phyloP scores from a whole-genome alignment of 2,888 invertebrate species.

The Lasius fuliginosus region DNA sequence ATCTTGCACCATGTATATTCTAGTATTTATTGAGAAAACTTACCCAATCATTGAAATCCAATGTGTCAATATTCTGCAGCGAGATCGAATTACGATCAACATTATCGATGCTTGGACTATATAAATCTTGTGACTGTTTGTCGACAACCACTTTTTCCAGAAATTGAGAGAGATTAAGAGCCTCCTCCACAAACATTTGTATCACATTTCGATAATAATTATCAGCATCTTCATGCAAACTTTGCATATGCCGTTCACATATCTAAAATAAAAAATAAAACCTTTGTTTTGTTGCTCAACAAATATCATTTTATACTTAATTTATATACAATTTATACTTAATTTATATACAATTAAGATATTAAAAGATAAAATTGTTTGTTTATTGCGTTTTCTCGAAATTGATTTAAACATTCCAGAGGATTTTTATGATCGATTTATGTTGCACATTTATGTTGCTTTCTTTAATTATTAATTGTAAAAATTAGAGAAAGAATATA shows the following conservation, averaged over 20 bases:
- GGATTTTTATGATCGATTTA: neutral
- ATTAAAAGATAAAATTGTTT: neutral
- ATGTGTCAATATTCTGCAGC: conserved; percentile 91
- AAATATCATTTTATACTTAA: neutral
- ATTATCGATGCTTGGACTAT: conserved; percentile 87
- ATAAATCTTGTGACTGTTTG: conserved; percentile 44
- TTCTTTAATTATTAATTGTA: neutral
- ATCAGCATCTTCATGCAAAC: conserved; percentile 89
- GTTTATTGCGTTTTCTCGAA: neutral
- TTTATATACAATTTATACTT: neutral
- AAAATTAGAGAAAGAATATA: neutral
- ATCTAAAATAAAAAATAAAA: conserved; percentile 83
- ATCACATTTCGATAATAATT: conserved; percentile 97
- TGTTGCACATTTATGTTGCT: neutral
- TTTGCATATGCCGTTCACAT: conserved; percentile 87
- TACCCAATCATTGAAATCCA: conserved; percentile 97
- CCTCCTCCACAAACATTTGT: conserved; percentile 96
- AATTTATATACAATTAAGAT: neutral
- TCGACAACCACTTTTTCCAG: conserved; percentile 92
- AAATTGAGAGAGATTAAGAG: conserved; percentile 96
- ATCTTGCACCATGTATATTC: neutral
- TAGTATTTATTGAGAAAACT: conserved; percentile 77
- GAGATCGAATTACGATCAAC: conserved; percentile 89
- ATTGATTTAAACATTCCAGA: conserved; percentile 18
- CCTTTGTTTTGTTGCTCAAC: neutral